These are phyloP conservation scores for Picathartes gymnocephalus DNA, from an alignment of 2,113 vertebrate species.

Conservation along the genomic window DNA sequence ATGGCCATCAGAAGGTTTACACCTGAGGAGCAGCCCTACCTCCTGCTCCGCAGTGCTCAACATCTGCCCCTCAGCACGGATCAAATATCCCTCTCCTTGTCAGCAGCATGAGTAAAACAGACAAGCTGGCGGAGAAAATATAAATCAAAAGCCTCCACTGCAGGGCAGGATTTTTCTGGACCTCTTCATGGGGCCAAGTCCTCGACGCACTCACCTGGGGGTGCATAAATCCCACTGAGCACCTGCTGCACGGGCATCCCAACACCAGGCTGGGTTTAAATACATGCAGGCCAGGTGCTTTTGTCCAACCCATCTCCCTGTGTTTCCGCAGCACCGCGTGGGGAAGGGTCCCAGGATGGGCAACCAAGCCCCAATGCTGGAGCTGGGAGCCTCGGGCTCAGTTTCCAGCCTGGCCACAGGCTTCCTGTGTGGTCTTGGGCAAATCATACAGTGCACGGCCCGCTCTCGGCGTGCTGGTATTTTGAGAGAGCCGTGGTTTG, in stretches of 20 bases:
- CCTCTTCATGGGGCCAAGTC: background rate
- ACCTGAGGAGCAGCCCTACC: slow-evolving; percentile 59
- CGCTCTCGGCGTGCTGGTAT: slow-evolving; percentile 7
- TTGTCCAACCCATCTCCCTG: background rate
- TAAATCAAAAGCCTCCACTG: slow-evolving; percentile 57
- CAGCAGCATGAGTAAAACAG: slow-evolving; percentile 64
- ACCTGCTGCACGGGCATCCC: slow-evolving; percentile 13
- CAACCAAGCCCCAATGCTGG: background rate
- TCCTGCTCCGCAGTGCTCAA: slow-evolving; percentile 18
- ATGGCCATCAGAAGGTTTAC: slow-evolving; percentile 52
- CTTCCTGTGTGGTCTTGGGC: slow-evolving; percentile 63
- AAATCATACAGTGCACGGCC: slow-evolving; percentile 28
- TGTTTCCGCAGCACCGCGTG: accelerated
- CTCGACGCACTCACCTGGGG: accelerated
- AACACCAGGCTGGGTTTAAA: background rate
- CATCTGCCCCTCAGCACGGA: slow-evolving; percentile 60
- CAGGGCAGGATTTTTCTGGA: background rate
- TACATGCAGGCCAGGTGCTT: background rate
- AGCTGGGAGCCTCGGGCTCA: background rate
- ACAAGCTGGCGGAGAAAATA: slow-evolving; percentile 46
- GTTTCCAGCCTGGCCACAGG: slow-evolving; percentile 32
- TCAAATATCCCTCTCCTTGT: slow-evolving; percentile 66
- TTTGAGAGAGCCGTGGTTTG: slow-evolving; percentile 58
- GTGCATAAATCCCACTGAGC: background rate
- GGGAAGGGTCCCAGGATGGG: background rate